A percentile compares a stretch with the other conserved stretches of the same genome.
These are phyloP conservation scores for Atta colombica DNA, from an alignment of 1,140 invertebrate genomes.

Conservation along the genomic window DNA sequence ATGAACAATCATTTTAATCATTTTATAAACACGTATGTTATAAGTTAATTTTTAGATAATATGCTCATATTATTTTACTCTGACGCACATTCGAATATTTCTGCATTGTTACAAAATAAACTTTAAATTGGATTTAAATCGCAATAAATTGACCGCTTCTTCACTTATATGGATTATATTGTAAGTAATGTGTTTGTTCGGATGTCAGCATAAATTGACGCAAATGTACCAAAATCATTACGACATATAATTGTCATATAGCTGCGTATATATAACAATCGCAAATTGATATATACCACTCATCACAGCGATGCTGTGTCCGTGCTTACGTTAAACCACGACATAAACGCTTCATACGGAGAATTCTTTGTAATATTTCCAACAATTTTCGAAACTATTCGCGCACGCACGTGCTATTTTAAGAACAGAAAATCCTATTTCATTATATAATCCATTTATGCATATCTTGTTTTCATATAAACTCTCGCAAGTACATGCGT, in stretches of 20 bases:
- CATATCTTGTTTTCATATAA: slow-evolving; percentile 7
- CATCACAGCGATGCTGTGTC: not conserved
- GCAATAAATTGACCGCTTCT: slow-evolving; percentile 2
- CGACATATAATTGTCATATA: slow-evolving; percentile 18
- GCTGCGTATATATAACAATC: not conserved
- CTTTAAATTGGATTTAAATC: not conserved
- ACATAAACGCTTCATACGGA: not conserved
- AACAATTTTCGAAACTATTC: not conserved
- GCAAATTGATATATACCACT: not conserved
- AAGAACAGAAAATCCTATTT: slow-evolving; percentile 3
- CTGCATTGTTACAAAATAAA: slow-evolving; percentile 9
- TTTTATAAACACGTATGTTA: not conserved
- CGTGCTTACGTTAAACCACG: slow-evolving; percentile 19
- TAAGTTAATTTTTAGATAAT: slow-evolving; percentile 5
- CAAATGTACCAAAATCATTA: slow-evolving; percentile 19
- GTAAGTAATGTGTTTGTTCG: not conserved
- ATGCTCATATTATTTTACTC: not conserved
- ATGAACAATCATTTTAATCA: not conserved
- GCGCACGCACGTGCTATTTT: not conserved
- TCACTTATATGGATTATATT: not conserved
- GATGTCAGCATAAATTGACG: slow-evolving; percentile 21
- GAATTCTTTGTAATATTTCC: slow-evolving; percentile 16
- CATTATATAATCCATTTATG: slow-evolving; percentile 15
- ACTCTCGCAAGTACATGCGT: not conserved
- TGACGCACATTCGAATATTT: not conserved